Evolutionary conservation across 1,140 invertebrate species (phyloP).

Genomic region (Drosophila nigrodunni): DNA sequence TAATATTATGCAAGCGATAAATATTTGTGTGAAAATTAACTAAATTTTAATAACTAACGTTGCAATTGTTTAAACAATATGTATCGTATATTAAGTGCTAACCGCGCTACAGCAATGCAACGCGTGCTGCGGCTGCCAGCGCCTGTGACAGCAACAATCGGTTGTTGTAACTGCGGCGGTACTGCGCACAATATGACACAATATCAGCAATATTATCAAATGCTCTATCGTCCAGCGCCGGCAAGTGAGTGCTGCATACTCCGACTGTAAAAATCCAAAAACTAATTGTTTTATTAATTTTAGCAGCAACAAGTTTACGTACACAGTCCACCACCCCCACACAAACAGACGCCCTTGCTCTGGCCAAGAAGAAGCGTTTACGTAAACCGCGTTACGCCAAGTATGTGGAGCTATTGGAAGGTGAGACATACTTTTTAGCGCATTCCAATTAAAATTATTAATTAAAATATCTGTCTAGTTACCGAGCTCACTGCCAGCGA

Average conservation of each 20-base stretch:
- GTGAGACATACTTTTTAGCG: slow-evolving; percentile 33
- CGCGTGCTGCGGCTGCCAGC: slow-evolving; percentile 51
- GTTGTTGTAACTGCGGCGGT: slow-evolving; percentile 49
- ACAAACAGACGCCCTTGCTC: slow-evolving; percentile 56
- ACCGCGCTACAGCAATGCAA: slow-evolving; percentile 57
- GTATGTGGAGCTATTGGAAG: slow-evolving; percentile 79
- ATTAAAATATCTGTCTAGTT: slow-evolving; percentile 85
- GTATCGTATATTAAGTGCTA: slow-evolving; percentile 67
- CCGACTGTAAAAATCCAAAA: neutral
- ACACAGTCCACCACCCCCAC: slow-evolving; percentile 69
- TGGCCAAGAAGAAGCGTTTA: slow-evolving; percentile 68
- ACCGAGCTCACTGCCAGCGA: slow-evolving; percentile 87
- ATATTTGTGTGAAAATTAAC: slow-evolving; percentile 41
- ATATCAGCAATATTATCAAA: slow-evolving; percentile 79
- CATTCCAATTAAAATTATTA: neutral
- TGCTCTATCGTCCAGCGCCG: slow-evolving; percentile 67
- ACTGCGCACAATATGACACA: slow-evolving; percentile 59
- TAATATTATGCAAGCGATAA: slow-evolving; percentile 50
- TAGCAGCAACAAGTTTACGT: slow-evolving; percentile 20
- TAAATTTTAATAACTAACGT: slow-evolving; percentile 13
- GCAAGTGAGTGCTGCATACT: slow-evolving; percentile 50
- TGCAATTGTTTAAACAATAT: slow-evolving; percentile 52
- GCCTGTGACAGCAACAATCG: slow-evolving; percentile 37
- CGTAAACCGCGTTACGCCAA: slow-evolving; percentile 76
- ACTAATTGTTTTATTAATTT: slow-evolving; percentile 12